Evolutionary conservation across 2,797 vertebrate species (phyloP), one percentile per base, ranked within the genome.

Genomic region (Pangasius mekongensis): DNA sequence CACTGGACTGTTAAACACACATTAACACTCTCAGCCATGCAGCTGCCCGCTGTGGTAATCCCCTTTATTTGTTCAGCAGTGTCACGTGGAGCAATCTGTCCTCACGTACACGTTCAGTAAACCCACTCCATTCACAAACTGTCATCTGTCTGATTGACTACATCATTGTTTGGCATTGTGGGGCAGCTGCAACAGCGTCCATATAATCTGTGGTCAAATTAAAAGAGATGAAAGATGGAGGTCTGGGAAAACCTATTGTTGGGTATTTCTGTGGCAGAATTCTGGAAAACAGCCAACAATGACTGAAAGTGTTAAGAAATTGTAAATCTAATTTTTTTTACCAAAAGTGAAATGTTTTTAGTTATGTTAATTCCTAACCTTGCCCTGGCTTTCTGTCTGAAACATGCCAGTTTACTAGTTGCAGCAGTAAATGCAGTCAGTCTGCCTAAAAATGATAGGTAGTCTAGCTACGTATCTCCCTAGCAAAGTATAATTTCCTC

Each of bases 71-170:
- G 82, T 84, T 87, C 85, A 81, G 84, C 27, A 58, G 16, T 58
- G 49, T 86, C 58, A 22, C 47, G 3, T 66, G 49, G 16, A 9
- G 30, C 67, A 5, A 85, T 87, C 84, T 88, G 52, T 91, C 76
- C 66, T 66, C 86, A 39, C 43, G 89, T 90, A 92, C 93, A 93
- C 91, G 90, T 94, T 92, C 92, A 84, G 84, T 92, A 89, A 94
- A 92, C 91, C 39, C 90, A 27, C 87, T 88, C 82, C 87, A 83
- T 92, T 92, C 82, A 91, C 71, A 88, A 10, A 77, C 90, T 92
- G 88, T 90, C 67, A 74, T 91, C 87, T 85, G 86, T 93, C 87
- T 88, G 89, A 89, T 86, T 86, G 89, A 52, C 69, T 43, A 43
- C 52, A 36, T n/a, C 87, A 76, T 47, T 33, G n/a, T 76, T 56